phyloP scores from a whole-genome alignment of 2,113 vertebrate genomes.

The Nothoprocta perdicaria region DNA sequence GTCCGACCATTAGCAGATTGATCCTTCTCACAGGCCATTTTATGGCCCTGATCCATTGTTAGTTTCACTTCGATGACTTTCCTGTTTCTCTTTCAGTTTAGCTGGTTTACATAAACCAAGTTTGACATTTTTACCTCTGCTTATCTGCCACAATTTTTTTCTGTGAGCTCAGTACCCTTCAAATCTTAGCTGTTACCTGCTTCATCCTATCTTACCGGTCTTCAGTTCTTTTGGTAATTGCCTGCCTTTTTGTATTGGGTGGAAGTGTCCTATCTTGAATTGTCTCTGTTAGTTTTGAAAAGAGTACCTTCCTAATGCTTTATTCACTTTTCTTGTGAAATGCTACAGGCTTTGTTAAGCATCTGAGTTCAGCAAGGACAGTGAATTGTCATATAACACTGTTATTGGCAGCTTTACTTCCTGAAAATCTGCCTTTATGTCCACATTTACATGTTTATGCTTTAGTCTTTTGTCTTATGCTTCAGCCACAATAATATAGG shows the following conservation, averaged over 20 bases:
- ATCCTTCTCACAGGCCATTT: not conserved
- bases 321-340: not conserved
- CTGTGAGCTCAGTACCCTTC: not conserved
- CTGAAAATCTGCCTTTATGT: not conserved
- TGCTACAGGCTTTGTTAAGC: slow-evolving; percentile 9
- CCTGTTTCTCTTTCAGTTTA: slow-evolving; percentile 27
- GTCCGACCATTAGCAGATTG: slow-evolving; percentile 62
- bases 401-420: slow-evolving; percentile 27
- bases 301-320: not conserved
- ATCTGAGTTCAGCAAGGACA: not conserved
- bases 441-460: not conserved
- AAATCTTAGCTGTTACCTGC: not conserved
- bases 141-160: not conserved
- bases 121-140: not conserved
- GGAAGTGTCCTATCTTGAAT: not conserved
- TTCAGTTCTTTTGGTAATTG: not conserved
- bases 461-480: slow-evolving; percentile 27
- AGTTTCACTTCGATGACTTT: slow-evolving; percentile 18
- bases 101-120: slow-evolving; percentile 52
- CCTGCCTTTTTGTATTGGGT: not conserved
- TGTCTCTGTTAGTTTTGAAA: not conserved
- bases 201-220: not conserved
- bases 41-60: slow-evolving; percentile 20
- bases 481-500: not conserved
- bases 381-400: not conserved